Evolutionary conservation across 2,888 invertebrate species (phyloP).

Genomic region (Schizaphis graminum): DNA sequence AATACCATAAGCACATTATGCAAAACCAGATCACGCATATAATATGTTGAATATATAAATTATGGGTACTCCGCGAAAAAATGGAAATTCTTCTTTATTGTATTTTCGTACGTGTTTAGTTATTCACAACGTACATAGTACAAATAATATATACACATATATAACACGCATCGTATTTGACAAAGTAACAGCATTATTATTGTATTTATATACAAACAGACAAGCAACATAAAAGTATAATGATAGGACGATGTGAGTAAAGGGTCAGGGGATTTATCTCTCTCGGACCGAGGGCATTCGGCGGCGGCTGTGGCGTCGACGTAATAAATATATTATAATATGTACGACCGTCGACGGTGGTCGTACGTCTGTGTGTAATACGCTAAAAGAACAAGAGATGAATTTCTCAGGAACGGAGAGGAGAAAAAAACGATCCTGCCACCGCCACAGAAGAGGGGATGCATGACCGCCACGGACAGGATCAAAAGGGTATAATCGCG

Average conservation of each 20-base stretch:
- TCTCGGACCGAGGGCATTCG: slow-evolving; percentile 42
- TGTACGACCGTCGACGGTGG: neutral
- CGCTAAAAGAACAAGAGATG: slow-evolving; percentile 50
- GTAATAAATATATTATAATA: slow-evolving; percentile 43
- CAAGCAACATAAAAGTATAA: slow-evolving; percentile 35
- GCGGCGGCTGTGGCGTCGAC: slow-evolving; percentile 25
- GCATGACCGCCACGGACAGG: slow-evolving; percentile 22
- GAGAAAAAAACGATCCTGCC: neutral
- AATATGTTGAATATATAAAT: neutral
- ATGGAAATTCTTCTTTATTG: neutral
- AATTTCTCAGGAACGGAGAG: slow-evolving; percentile 28
- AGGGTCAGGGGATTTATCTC: neutral
- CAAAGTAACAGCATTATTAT: slow-evolving; percentile 43
- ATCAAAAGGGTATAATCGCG: slow-evolving; percentile 63
- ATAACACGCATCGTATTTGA: neutral
- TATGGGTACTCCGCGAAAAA: neutral
- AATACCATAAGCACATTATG: neutral
- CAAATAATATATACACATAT: neutral
- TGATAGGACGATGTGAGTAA: neutral
- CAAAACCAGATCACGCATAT: neutral
- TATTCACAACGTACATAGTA: neutral
- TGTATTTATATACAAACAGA: neutral
- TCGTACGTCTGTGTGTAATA: neutral
- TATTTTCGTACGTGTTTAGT: neutral
- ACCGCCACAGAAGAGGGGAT: neutral